phyloP scores from a whole-genome alignment of 2,888 invertebrate genomes.

The Drosophila infuscata region DNA sequence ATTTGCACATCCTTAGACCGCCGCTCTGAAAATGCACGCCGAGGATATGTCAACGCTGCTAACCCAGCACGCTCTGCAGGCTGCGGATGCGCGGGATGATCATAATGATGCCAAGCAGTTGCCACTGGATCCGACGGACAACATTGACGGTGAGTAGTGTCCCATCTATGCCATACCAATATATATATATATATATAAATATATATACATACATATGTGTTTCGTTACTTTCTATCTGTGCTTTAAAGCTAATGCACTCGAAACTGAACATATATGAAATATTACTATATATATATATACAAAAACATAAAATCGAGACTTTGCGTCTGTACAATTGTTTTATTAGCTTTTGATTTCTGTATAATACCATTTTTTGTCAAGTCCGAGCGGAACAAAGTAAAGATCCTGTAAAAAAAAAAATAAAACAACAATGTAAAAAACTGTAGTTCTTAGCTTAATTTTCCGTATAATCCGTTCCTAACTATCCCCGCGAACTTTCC shows the following conservation, averaged over 20 bases:
- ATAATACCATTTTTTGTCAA: conserved; percentile 41
- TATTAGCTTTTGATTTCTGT: conserved; percentile 67
- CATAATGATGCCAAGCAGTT: conserved; percentile 86
- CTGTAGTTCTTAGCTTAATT: conserved; percentile 65
- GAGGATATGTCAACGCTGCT: conserved; percentile 88
- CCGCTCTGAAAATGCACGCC: conserved; percentile 85
- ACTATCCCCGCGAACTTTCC: conserved; percentile 44
- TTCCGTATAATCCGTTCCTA: conserved; percentile 52
- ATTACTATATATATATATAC: conserved; percentile 19
- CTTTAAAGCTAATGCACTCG: conserved; percentile 73
- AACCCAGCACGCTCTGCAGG: conserved; percentile 87
- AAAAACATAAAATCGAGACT: conserved; percentile 17
- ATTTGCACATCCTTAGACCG: conserved; percentile 55
- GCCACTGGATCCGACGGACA: conserved; percentile 90
- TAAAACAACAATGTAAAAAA: conserved; percentile 28
- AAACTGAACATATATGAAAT: conserved; percentile 45
- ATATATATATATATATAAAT: conserved; percentile 34
- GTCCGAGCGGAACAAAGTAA: conserved; percentile 38
- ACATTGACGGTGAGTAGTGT: conserved; percentile 90
- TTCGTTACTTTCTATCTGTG: conserved; percentile 65
- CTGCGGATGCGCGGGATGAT: conserved; percentile 86
- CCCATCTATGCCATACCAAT: conserved; percentile 32
- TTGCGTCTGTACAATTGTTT: conserved; percentile 44
- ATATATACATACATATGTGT: conserved; percentile 27
- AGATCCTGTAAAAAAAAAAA: conserved; percentile 34